These are phyloP conservation scores for Ceratina japonica DNA, from an alignment of 1,140 invertebrate genomes.

Conservation along the genomic window DNA sequence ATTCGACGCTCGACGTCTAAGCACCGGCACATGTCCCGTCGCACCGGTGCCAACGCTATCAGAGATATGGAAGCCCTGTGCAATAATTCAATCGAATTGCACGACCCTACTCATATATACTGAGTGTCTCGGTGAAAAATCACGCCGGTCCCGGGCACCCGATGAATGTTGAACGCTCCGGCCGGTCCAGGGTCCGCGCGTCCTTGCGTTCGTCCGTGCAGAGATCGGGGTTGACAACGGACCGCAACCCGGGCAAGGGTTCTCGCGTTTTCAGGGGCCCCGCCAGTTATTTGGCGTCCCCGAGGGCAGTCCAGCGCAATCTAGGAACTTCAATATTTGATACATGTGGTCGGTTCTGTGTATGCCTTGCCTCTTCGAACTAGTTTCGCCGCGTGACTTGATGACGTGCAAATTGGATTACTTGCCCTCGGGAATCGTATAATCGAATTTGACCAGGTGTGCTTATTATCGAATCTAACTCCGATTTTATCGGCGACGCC, in stretches of 20 bases:
- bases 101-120: neutral
- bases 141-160: too few species aligned
- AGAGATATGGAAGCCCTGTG: neutral
- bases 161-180: neutral
- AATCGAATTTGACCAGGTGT: constrained; percentile 60
- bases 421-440: constrained; percentile 54
- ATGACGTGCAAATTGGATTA: constrained; percentile 64
- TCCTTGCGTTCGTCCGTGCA: neutral
- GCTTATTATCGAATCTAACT: constrained; percentile 51
- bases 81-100: constrained; percentile 19
- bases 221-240: constrained; percentile 47
- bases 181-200: too few species aligned
- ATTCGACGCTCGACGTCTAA: neutral
- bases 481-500: neutral
- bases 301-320: constrained; percentile 55
- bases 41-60: neutral
- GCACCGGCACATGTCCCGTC: neutral
- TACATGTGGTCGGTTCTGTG: constrained; percentile 51
- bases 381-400: constrained; percentile 58
- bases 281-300: constrained; percentile 58
- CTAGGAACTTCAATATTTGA: constrained; percentile 66
- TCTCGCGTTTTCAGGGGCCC: constrained; percentile 28
- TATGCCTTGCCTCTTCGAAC: constrained; percentile 49
- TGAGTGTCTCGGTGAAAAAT: neutral
- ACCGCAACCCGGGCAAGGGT: constrained; percentile 32